Conservation (phyloP, 2,888 invertebrate species). For the Phymatocera aterrima region DNA sequence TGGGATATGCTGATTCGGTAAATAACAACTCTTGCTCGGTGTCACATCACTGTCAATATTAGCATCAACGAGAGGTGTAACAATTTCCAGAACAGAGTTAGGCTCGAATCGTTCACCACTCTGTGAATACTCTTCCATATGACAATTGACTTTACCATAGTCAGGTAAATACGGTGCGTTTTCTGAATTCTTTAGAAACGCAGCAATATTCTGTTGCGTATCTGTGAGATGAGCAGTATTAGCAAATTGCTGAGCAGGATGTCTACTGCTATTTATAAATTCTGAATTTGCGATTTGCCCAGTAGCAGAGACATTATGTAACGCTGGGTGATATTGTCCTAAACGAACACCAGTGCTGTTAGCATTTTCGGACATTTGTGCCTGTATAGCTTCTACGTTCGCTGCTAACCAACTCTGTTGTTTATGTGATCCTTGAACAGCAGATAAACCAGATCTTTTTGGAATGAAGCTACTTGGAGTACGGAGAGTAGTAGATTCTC, state of each 20-base stretch:
- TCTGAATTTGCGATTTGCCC: slow-evolving; percentile 51
- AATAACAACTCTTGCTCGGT: background rate
- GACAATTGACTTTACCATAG: slow-evolving; percentile 18
- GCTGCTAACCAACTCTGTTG: slow-evolving; percentile 30
- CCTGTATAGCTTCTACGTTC: slow-evolving; percentile 17
- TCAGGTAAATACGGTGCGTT: slow-evolving; percentile 24
- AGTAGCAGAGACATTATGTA: slow-evolving; percentile 56
- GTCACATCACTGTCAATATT: background rate
- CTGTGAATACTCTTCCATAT: slow-evolving; percentile 5
- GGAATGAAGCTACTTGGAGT: slow-evolving; percentile 70
- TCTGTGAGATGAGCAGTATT: slow-evolving; percentile 13
- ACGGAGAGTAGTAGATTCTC: slow-evolving; percentile 61
- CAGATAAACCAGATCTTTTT: slow-evolving; percentile 54
- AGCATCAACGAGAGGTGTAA: background rate
- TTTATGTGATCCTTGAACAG: slow-evolving; percentile 29
- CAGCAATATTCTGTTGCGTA: slow-evolving; percentile 9
- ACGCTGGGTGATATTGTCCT: slow-evolving; percentile 58
- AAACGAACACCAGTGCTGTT: slow-evolving; percentile 30
- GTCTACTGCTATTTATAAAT: slow-evolving; percentile 48
- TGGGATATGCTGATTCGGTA: slow-evolving; percentile 3
- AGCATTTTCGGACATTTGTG: slow-evolving; percentile 26
- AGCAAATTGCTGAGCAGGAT: slow-evolving; percentile 42
- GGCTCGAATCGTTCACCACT: slow-evolving; percentile 11
- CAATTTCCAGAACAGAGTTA: background rate
- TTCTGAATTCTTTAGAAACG: slow-evolving; percentile 1